phyloP scores from a whole-genome alignment of 2,113 vertebrate genomes.

The Pedetes capensis region DNA sequence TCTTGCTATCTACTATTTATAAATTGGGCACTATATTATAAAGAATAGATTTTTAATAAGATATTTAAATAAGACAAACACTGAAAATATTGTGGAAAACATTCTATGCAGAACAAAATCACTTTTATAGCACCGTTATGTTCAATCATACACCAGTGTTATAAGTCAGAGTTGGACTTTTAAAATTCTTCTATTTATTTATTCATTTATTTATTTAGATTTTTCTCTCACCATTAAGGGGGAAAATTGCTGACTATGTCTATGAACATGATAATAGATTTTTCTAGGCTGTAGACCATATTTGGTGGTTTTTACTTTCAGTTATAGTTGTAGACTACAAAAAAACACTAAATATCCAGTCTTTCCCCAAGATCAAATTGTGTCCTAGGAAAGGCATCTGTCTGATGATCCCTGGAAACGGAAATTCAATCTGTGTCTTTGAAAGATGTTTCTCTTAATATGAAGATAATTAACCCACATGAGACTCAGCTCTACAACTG shows the following conservation, averaged over 20 bases:
- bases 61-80: neutral
- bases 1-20: neutral
- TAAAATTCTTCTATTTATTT: neutral
- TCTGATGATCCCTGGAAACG: neutral
- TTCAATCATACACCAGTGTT: neutral
- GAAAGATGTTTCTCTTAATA: constrained; percentile 32
- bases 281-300: neutral
- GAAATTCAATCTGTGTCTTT: constrained; percentile 24
- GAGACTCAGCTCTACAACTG: neutral
- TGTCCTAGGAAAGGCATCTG: neutral
- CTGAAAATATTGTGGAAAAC: neutral
- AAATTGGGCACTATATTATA: neutral
- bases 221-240: neutral
- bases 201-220: neutral
- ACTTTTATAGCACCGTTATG: neutral
- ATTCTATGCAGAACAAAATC: neutral
- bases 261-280: neutral
- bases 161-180: neutral
- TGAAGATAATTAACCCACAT: neutral
- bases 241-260: neutral
- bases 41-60: neutral
- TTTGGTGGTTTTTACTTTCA: neutral
- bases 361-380: neutral
- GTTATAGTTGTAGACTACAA: neutral
- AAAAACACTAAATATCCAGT: neutral